Conservation (phyloP, 2,888 invertebrate genomes). For the Dioctria linearis region DNA sequence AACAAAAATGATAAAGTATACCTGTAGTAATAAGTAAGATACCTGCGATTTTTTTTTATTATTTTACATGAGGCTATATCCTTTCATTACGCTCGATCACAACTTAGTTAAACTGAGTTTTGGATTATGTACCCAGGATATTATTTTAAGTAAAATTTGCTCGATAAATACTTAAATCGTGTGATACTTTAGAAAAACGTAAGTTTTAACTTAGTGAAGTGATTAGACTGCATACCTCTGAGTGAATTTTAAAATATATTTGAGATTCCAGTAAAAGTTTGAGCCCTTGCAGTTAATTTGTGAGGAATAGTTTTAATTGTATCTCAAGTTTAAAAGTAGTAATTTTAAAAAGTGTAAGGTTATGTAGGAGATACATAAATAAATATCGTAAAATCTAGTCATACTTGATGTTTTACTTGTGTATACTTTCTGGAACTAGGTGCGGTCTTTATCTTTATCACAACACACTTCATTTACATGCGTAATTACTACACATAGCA, state of each 20-base stretch:
- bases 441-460: no score
- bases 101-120: background rate
- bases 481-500: no score
- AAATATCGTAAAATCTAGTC: background rate
- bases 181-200: constrained; percentile 39
- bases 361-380: background rate
- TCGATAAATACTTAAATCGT: constrained; percentile 38
- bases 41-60: no score
- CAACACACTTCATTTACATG: no score
- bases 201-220: constrained; percentile 13
- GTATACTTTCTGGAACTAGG: no score
- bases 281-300: background rate
- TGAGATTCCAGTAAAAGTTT: background rate
- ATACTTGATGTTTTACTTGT: no score
- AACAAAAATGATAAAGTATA: no score
- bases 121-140: background rate
- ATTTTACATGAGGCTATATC: no score
- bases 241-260: background rate
- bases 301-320: constrained; percentile 2
- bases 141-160: constrained; percentile 11
- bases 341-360: background rate
- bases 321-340: background rate
- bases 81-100: no score
- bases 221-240: background rate
- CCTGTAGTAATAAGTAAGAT: no score